Base-by-base conservation (phyloP, 1,140 invertebrate genomes). In the Brachionus koreanus region DNA sequence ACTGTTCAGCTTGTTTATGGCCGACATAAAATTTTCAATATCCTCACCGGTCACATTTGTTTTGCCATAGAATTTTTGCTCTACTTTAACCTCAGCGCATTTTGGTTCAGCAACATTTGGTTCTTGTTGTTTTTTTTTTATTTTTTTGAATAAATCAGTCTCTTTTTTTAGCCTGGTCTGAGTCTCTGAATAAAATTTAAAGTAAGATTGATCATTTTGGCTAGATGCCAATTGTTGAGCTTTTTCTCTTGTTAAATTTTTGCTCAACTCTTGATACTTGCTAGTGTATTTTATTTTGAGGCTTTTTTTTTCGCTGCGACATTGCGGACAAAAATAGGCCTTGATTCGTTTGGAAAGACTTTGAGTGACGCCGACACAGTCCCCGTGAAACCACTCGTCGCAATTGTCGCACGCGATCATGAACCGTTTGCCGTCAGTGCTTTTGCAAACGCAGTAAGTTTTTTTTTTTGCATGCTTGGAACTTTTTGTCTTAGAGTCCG, bases 311-410 rank as follows among this genome's bases (percentile, higher is more conserved):
- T 94, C 93, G 85, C 93, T 92, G 86, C 86, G 83, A 85, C 90
- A 90, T 43, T 85, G 79, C 10, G 87, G 83, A 89, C 96, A 98
- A 87, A 93, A 97, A 85, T 95, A 98, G 84, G 94, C 93, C 86
- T 95, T 94, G 74, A 98, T 98, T 83, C 93, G 92, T 86, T 95
- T 95, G 0, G 96, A 93, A 87, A 97, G 94, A 84, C 93, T 92
- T 86, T 96, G 93, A 9, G 94, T 96, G 82, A 98, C 95, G 84
- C 94, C 94, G 85, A 98, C 96, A 87, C 96, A 98, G 86, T 97
- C 95, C 9, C 96, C 96, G 88, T 98, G 97, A 86, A 96, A 98
- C 96, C 97, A 98, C 89, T 98, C 95, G 88, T 98, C 95, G 89
- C 97, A 98, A 37, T 93, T 91, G 89, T 98, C 97, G 90, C 96